phyloP scores from a whole-genome alignment of 2,888 invertebrate species.

The Phalera bucephala region DNA sequence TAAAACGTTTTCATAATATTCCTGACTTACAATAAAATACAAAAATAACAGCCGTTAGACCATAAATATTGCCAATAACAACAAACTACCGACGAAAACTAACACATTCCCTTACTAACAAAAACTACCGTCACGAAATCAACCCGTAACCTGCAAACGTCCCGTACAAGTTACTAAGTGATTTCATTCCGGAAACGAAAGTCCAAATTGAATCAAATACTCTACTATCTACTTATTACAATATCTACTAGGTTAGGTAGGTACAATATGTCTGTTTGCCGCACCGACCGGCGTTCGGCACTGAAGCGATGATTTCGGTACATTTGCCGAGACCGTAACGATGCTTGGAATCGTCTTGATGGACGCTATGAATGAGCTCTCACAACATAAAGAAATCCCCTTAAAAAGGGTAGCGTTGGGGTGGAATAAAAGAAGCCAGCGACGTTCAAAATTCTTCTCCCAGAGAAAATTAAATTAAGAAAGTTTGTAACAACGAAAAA shows the following conservation, averaged over 20 bases:
- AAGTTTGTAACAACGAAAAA: conserved; percentile 24
- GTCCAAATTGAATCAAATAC: conserved; percentile 65
- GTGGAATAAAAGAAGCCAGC: conserved; percentile 55
- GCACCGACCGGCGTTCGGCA: conserved; percentile 57
- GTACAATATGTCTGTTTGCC: conserved; percentile 73
- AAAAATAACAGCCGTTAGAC: no score
- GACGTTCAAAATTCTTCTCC: conserved; percentile 38
- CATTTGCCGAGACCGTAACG: conserved; percentile 86
- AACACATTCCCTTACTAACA: no score
- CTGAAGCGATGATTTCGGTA: conserved; percentile 82
- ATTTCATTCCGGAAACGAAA: conserved; percentile 36
- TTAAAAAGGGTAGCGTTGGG: conserved; percentile 81
- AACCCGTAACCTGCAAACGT: conserved; percentile 25
- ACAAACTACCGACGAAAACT: no score
- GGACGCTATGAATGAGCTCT: conserved; percentile 85
- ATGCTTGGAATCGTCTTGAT: conserved; percentile 85
- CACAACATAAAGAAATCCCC: conserved; percentile 84
- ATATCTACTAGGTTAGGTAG: conserved; percentile 53
- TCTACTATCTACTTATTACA: conserved; percentile 52
- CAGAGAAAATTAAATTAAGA: conserved; percentile 44
- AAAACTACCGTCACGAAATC: conserved; percentile 26
- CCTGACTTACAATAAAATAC: no score
- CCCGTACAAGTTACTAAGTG: conserved; percentile 30
- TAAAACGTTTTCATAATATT: no score
- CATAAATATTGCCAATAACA: no score